Base-by-base conservation (phyloP, 64 coral and sea anemone species). In the Dendrophyllia cribrosa region DNA sequence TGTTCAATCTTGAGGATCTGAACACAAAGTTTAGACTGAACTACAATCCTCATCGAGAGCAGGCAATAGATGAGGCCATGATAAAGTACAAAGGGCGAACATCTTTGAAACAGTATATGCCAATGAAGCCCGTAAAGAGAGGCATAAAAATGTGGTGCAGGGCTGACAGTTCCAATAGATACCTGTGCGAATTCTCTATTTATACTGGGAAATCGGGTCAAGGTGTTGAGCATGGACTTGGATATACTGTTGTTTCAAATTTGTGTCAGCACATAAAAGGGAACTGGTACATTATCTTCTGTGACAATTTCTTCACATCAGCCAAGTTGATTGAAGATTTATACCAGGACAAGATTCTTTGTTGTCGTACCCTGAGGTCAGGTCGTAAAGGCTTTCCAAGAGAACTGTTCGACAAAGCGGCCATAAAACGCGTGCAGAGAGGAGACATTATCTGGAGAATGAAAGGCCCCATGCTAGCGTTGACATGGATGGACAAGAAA, bases 401-500 rank as follows among this genome's bases (percentile, higher is more conserved):
- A 8, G 19, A 72, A 4, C 58, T 89, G 13, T 89, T 66, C 64
- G 76, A 89, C 24, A 85, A 89, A 83, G 78, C 15, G 51, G 62
- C 24, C 8, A 66, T 71, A 1, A 89, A 89, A 61, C 8, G 10
- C 34, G 50, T 89, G 76, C 73, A 74, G 4, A 89, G 67, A 43
- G 93, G 93, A 12, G 93, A 94, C 53, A 8, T 47, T 0, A 22
- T 94, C 20, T 82, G 26, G 25, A 62, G 46, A 47, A 22, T 60
- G 59, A 89, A 76, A 58, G 86, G 93, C 17, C 86, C 86, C 3
- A 14, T 94, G 5, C 12, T 85, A 11, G 76, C 77, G 14, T 8
- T 89, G 10, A 89, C 79, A 82, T 89, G 93, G 93, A 88, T 89
- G 45, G 87, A 94, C 65, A 94, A 94, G 58, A 89, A 89, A 56